Percentiles rank a stretch among this genome's conserved stretches.
phyloP scores from a whole-genome alignment of 2,113 vertebrate species.

The Myotis yumanensis region DNA sequence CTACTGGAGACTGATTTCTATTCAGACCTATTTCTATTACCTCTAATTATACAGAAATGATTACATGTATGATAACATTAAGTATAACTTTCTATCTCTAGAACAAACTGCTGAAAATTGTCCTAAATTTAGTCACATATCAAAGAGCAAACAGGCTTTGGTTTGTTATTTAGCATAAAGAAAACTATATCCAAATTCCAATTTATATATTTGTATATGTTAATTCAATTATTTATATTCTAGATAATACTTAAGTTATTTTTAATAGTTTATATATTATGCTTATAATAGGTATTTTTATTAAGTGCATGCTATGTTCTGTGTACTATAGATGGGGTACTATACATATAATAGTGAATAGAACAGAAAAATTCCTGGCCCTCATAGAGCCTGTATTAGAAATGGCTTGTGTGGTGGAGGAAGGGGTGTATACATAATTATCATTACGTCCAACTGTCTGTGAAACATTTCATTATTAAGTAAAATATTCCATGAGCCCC shows the following conservation, averaged over 20 bases:
- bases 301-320: too few species aligned
- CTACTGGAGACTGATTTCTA: not conserved
- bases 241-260: not conserved
- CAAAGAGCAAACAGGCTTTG: not conserved
- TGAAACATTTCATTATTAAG: not conserved
- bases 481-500: not conserved
- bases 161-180: not conserved
- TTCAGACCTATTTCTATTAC: not conserved
- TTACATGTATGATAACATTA: not conserved
- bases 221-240: not conserved
- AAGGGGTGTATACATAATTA: not conserved
- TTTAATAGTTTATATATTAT: not conserved
- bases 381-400: not conserved
- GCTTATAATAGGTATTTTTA: not conserved
- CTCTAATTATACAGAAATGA: constrained; percentile 11
- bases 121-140: not conserved
- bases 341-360: not conserved
- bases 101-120: not conserved
- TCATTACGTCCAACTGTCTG: not conserved
- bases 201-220: not conserved
- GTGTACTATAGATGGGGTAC: not conserved
- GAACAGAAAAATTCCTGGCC: not conserved
- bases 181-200: not conserved
- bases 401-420: not conserved
- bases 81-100: not conserved